Percentiles rank a stretch among this genome's conserved stretches.
Evolutionary conservation across 2,113 vertebrate species (phyloP).

Genomic region (Andinoacara biseriatus): DNA sequence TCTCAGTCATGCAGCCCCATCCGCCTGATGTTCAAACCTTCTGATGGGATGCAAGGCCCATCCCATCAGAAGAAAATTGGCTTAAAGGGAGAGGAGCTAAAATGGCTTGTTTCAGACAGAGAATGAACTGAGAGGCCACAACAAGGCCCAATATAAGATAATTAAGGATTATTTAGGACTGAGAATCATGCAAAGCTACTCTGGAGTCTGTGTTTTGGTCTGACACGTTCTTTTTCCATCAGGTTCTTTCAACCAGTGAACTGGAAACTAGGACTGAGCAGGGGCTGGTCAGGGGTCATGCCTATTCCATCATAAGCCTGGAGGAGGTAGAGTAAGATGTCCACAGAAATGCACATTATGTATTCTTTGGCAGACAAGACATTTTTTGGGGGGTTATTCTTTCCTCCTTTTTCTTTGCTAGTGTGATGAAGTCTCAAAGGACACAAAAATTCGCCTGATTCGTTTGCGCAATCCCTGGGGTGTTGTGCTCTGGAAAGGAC

Average conservation of each 20-base stretch:
- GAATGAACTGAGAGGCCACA: background rate
- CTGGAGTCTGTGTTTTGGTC: background rate
- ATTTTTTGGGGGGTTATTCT: background rate
- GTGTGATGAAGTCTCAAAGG: constrained; percentile 73
- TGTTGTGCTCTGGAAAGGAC: constrained; percentile 92
- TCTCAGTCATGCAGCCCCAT: background rate
- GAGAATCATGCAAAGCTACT: background rate
- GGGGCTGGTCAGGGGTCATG: constrained; percentile 91
- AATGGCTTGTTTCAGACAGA: background rate
- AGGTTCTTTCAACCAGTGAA: constrained; percentile 85
- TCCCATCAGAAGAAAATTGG: background rate
- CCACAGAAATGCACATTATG: background rate
- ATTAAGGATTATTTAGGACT: background rate
- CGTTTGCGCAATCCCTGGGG: constrained; percentile 96
- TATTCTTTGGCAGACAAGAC: background rate
- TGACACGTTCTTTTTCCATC: constrained; percentile 10
- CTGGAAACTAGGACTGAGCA: constrained; percentile 86
- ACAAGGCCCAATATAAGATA: background rate
- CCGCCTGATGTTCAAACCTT: background rate
- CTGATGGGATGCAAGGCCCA: too few relatives aligned
- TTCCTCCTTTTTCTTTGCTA: constrained; percentile 28
- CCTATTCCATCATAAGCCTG: constrained; percentile 94
- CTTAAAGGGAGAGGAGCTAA: background rate
- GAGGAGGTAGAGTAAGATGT: constrained; percentile 84
- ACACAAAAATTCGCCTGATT: constrained; percentile 85